Base-by-base conservation (phyloP, 1,140 invertebrate genomes). In the Ceratitis capitata region DNA sequence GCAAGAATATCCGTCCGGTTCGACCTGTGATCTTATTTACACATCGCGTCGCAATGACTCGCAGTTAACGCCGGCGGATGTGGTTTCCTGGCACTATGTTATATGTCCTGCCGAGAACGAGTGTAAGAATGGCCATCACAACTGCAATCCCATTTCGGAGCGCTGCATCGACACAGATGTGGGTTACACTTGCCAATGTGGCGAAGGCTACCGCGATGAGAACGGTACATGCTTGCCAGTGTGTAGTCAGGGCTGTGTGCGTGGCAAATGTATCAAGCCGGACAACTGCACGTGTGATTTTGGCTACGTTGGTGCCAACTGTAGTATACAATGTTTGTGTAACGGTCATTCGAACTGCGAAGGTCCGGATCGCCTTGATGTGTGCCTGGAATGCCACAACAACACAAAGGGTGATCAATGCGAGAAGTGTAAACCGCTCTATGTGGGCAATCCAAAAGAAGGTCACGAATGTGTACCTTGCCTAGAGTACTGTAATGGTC, bases 301-400 rank as follows among this genome's bases (percentile, higher is more conserved):
- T 93, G 98, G 98, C 64, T 99, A 97, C 92, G 97, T 99, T 32
- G 98, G 98, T 74, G 94, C 95, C 84, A 98, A 98, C 92, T 99
- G 98, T 91, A 97, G 96, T 83, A 97, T 97, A 64, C 96, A 97
- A 90, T 99, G 98, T 91, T 94, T 97, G 89, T 99, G 98, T 91
- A 98, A 99, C 92, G 97, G 97, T 0, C 98, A 99, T 92, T 96
- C 97, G 84, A 95, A 98, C 88, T 99, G 98, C 92, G 95, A 94
- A 87, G 97, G 97, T 16, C 96, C 96, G 5, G 95, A 97, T 89
- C 95, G 96, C 87, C 93, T 98, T 64, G 95, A 97, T 89, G 93
- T 94, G 49, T 99, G 98, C 91, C 91, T 96, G 12, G 92, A 96
- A 89, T 99, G 98, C 91, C 95, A 96, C 86, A 98, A 99, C 89